A percentile compares a stretch with the other conserved stretches of the same genome.
Conservation (phyloP, 2,797 vertebrate species). For the Pseudopleuronectes americanus region DNA sequence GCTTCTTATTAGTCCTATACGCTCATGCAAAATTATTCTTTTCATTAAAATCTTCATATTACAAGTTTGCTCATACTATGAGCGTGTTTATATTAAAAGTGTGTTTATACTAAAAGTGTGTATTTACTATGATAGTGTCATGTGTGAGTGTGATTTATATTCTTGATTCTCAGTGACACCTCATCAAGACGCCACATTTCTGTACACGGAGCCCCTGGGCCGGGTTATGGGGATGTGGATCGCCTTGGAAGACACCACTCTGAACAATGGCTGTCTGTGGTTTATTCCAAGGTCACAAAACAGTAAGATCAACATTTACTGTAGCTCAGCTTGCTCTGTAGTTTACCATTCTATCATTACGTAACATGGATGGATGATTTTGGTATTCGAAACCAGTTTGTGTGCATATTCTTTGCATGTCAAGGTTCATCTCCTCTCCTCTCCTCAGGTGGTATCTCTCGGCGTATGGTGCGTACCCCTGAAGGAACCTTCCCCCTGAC, state of each 20-base stretch:
- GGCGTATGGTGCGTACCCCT: constrained; percentile 89
- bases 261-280: constrained; percentile 93
- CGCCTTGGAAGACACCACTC: constrained; percentile 89
- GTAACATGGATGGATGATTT: not conserved
- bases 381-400: not conserved
- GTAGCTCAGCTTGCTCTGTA: not conserved
- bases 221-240: constrained; percentile 92
- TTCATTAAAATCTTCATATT: no score
- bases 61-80: no score
- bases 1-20: no score
- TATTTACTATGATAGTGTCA: no score
- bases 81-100: no score
- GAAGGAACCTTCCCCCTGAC: constrained; percentile 82
- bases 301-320: constrained; percentile 71
- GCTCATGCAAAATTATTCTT: no score
- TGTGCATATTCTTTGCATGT: not conserved
- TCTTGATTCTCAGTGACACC: constrained; percentile 82
- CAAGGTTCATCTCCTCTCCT: not conserved
- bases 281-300: constrained; percentile 95
- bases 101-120: no score
- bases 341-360: not conserved
- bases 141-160: not conserved
- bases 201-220: constrained; percentile 93
- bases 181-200: constrained; percentile 95
- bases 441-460: constrained; percentile 85